Conservation (phyloP, 2,113 vertebrate genomes). For the Hiodon tergisus region DNA sequence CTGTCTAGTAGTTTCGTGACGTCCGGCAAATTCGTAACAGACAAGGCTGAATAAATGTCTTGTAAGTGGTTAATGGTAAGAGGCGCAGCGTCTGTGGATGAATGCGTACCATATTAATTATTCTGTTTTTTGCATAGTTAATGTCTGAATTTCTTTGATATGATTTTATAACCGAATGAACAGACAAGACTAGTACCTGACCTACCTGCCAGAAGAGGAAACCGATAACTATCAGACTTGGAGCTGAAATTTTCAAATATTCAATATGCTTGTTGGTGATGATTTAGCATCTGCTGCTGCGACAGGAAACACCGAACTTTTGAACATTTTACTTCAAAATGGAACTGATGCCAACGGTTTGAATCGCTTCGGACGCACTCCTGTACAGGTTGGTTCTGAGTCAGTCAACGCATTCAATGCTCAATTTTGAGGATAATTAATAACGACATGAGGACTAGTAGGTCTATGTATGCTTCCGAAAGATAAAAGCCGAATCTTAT, state of each 20-base stretch:
- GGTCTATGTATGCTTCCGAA: too few relatives aligned
- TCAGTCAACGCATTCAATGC: neutral
- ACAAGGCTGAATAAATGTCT: conserved; percentile 55
- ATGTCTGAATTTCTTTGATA: too few relatives aligned
- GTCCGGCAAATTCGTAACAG: conserved; percentile 45
- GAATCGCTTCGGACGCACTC: conserved; percentile 65
- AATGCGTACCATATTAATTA: too few relatives aligned
- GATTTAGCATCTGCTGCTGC: conserved; percentile 66
- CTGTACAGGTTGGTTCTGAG: conserved; percentile 69
- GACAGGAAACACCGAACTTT: conserved; percentile 51
- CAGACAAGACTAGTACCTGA: too few relatives aligned
- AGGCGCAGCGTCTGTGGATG: too few relatives aligned
- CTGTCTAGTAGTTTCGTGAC: conserved; percentile 29
- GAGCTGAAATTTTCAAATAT: neutral
- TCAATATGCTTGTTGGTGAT: conserved; percentile 52
- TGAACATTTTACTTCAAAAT: conserved; percentile 52
- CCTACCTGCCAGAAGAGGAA: too few relatives aligned
- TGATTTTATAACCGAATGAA: too few relatives aligned
- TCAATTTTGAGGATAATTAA: too few relatives aligned
- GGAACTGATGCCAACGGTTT: conserved; percentile 61
- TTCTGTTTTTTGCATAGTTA: too few relatives aligned
- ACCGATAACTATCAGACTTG: too few relatives aligned
- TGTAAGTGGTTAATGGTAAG: neutral
- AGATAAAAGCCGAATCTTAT: too few relatives aligned
- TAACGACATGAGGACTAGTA: too few relatives aligned